Base-by-base conservation (phyloP, 2,797 vertebrate genomes). In the Chiloscyllium punctatum region DNA sequence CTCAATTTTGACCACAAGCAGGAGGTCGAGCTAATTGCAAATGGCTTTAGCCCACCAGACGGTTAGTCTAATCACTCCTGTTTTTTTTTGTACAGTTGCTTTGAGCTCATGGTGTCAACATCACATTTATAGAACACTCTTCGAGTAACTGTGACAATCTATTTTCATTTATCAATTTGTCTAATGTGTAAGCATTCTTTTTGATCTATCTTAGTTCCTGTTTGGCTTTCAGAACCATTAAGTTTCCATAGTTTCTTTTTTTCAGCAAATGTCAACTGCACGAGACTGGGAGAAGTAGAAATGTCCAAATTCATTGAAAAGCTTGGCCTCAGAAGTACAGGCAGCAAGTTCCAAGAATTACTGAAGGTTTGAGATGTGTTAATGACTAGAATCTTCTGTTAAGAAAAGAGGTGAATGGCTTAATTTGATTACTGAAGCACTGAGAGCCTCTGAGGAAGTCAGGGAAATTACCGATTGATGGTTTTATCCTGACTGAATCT, bases 81-180 rank as follows among this genome's bases (percentile, higher is more conserved):
- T 18, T 48, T 48, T 62, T 62, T 11, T 62, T 90, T 23, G n/a
- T 33, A 62, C 57, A 90, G 25, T 88, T 62, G 87, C 15, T 33
- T 42, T 92, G 62, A 68, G 62, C 66, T 92, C 90, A 42, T 25
- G n/a, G 33, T 69, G n/a, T 92, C 92, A 91, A 92, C 27, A 86
- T 48, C 25, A 42, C 37, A 86, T 6, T 1, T 7, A 86, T 15
- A 90, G 1, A n/a, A 90, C 27, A 33, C 51, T 90, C 4, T n/a
- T 30, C 1, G 30, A 15, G 5, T 42, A 48, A 48, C 15, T 90
- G 87, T 90, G 33, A 62, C 30, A 7, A 5, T 57, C 87, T 57
- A 62, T 62, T 84, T 90, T 88, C 27, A 88, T 33, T 53, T 30
- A 90, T 66, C 6, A 30, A 6, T 90, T 18, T 62, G 13, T 62